phyloP scores from a whole-genome alignment of 2,797 vertebrate species.

The Cottoperca gobio region DNA sequence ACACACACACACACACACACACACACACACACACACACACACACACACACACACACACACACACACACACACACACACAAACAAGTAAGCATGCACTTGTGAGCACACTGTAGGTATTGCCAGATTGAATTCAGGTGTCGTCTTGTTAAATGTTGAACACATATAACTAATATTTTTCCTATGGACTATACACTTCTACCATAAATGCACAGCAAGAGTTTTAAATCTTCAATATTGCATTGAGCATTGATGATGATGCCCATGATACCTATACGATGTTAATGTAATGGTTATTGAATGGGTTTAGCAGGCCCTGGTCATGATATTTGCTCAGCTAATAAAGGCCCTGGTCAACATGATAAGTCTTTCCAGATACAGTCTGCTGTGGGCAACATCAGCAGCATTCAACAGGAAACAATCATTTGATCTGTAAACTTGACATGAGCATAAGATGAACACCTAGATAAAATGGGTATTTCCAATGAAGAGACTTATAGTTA shows the following conservation, averaged over 20 bases:
- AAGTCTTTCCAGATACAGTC: constrained; percentile 3
- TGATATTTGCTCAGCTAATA: constrained; percentile 13
- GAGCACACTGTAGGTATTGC: constrained; percentile 64
- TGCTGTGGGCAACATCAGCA: constrained; percentile 2
- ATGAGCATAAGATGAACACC: neutral
- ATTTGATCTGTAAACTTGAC: constrained; percentile 15
- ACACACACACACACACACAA: constrained; percentile 17
- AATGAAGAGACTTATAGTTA: no score
- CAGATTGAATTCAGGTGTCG: constrained; percentile 72
- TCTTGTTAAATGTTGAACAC: constrained; percentile 55
- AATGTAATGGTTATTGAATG: neutral
- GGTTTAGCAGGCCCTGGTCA: constrained; percentile 4
- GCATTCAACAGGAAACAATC: constrained; percentile 11
- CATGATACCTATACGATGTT: neutral
- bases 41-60: constrained; percentile 23
- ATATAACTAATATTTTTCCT: no score
- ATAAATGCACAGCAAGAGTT: neutral
- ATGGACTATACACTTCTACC: neutral
- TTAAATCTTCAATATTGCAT: neutral
- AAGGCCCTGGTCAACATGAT: constrained; percentile 21
- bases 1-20: constrained; percentile 50
- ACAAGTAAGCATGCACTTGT: constrained; percentile 20
- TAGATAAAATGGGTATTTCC: neutral
- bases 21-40: constrained; percentile 48
- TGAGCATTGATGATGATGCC: neutral